These are phyloP conservation scores for Cololabis saira DNA, from an alignment of 2,113 vertebrate species.

Conservation along the genomic window DNA sequence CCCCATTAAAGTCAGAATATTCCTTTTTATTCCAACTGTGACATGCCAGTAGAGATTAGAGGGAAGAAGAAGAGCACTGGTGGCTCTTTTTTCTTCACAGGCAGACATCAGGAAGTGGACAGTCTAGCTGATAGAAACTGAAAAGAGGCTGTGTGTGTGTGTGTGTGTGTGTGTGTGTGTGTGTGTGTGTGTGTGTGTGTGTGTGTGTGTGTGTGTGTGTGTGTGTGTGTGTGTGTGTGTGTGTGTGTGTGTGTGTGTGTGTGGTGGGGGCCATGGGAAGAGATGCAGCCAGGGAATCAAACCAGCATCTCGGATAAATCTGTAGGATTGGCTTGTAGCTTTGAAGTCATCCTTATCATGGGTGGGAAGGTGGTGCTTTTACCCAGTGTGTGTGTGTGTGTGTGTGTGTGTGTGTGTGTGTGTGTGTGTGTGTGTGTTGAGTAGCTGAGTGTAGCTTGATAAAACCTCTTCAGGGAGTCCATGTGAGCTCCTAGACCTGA, in stretches of 20 bases:
- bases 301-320: slow-evolving; percentile 71
- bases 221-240: neutral
- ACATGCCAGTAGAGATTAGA: slow-evolving; percentile 38
- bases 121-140: slow-evolving; percentile 7
- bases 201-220: neutral
- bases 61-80: slow-evolving; percentile 22
- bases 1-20: slow-evolving; percentile 69
- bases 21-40: slow-evolving; percentile 72
- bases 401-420: no score
- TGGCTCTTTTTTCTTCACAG: slow-evolving; percentile 30
- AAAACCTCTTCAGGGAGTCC: slow-evolving; percentile 54
- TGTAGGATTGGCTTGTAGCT: slow-evolving; percentile 65
- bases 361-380: slow-evolving; percentile 62
- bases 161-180: neutral
- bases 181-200: neutral
- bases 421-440: slow-evolving; percentile 11
- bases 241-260: neutral
- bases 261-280: slow-evolving; percentile 63
- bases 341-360: slow-evolving; percentile 73
- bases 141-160: slow-evolving; percentile 15
- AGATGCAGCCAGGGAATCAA: slow-evolving; percentile 63
- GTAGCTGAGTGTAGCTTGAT: slow-evolving; percentile 57
- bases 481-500: slow-evolving; percentile 52
- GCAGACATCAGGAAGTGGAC: slow-evolving; percentile 26
- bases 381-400: slow-evolving; percentile 50